These are phyloP conservation scores for Condylura cristata DNA, from an alignment of 2,113 vertebrate genomes.

Conservation along the genomic window DNA sequence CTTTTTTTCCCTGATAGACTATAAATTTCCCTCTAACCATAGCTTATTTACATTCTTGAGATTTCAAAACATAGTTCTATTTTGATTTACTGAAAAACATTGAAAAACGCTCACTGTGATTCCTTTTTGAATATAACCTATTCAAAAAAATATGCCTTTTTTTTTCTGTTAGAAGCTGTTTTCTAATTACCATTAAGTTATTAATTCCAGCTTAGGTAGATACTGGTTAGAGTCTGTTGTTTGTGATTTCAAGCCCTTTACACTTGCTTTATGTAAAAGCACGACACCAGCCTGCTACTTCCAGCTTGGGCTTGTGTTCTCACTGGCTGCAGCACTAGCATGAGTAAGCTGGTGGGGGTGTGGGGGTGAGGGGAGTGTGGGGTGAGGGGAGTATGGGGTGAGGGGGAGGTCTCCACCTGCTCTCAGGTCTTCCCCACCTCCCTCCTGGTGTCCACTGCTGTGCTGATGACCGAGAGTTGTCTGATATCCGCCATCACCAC, in stretches of 20 bases:
- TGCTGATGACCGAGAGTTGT: neutral
- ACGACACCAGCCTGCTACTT: neutral
- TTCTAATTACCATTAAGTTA: neutral
- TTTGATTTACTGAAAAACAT: neutral
- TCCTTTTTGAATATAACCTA: neutral
- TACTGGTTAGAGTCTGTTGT: neutral
- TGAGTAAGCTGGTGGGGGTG: neutral
- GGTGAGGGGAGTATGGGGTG: too few relatives aligned
- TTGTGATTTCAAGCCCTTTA: neutral
- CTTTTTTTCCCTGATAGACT: neutral
- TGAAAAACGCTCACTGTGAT: neutral
- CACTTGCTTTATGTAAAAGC: neutral
- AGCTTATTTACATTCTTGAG: neutral
- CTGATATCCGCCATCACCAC: neutral
- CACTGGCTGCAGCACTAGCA: neutral
- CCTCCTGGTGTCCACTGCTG: neutral
- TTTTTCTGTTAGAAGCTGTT: neutral
- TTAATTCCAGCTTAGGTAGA: neutral
- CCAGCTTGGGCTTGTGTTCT: neutral
- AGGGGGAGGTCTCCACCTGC: neutral
- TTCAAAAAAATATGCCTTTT: neutral
- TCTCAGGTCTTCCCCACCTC: neutral
- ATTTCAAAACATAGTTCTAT: neutral
- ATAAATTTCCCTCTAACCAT: neutral
- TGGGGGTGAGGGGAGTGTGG: too few relatives aligned